Conservation (phyloP, 2,113 vertebrate genomes). For the Mungos mungo region DNA sequence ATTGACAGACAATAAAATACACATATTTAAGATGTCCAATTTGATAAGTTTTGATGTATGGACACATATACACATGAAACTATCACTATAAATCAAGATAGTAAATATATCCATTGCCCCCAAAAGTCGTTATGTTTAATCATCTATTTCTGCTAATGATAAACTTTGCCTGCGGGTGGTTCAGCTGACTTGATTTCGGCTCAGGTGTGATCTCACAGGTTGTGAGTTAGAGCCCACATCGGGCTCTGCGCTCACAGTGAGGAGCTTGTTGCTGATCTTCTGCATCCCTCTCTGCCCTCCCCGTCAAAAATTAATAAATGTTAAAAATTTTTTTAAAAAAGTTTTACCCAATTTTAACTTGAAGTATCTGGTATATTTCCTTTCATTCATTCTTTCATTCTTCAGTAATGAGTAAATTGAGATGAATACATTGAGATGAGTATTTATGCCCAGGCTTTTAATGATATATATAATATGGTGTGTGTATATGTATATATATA, state of each 20-base stretch:
- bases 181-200: too few species aligned
- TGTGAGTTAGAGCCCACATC: too few species aligned
- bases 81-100: background rate
- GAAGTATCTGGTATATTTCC: background rate
- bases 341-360: conserved; percentile 1
- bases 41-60: background rate
- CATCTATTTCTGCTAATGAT: conserved; percentile 18
- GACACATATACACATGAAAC: background rate
- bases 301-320: too few species aligned
- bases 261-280: too few species aligned
- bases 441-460: background rate
- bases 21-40: background rate
- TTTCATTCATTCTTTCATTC: background rate
- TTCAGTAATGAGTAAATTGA: background rate
- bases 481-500: too few species aligned
- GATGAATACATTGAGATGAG: background rate
- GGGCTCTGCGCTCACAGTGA: too few species aligned
- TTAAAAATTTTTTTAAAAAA: too few species aligned
- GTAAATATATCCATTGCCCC: background rate
- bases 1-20: background rate
- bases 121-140: background rate
- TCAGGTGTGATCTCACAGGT: too few species aligned
- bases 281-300: too few species aligned
- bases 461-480: too few species aligned
- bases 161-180: background rate